Conservation (phyloP, 2,888 invertebrate species). For the Tetramorium bicarinatum region DNA sequence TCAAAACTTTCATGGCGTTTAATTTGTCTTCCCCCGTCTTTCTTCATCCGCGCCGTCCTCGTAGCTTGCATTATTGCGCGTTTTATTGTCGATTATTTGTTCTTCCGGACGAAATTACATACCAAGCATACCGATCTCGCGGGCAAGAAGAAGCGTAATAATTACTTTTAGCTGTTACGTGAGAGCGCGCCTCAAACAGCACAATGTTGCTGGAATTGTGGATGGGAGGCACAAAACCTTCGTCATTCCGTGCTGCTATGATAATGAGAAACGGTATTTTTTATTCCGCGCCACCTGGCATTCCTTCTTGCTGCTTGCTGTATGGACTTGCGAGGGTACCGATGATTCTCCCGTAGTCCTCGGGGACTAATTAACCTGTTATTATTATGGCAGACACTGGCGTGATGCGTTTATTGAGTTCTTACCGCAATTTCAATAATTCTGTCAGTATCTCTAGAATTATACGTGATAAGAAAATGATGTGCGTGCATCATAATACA, state of each 20-base stretch:
- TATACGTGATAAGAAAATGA: slow-evolving; percentile 17
- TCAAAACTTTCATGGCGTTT: slow-evolving; percentile 50
- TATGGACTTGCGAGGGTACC: neutral
- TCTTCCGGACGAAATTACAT: slow-evolving; percentile 69
- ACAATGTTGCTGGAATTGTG: slow-evolving; percentile 62
- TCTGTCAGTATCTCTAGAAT: slow-evolving; percentile 25
- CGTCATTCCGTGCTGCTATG: slow-evolving; percentile 27
- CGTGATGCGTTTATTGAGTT: neutral
- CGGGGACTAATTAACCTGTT: slow-evolving; percentile 36
- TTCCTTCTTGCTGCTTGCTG: neutral
- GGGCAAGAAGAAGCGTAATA: slow-evolving; percentile 70
- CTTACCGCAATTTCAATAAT: slow-evolving; percentile 11
- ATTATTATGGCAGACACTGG: neutral
- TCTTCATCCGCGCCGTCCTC: slow-evolving; percentile 37
- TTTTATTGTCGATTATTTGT: slow-evolving; percentile 72
- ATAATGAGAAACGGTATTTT: slow-evolving; percentile 37
- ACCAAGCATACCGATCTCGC: slow-evolving; percentile 61
- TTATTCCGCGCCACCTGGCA: slow-evolving; percentile 21
- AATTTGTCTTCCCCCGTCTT: slow-evolving; percentile 65
- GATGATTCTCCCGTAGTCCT: slow-evolving; percentile 1
- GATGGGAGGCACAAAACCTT: slow-evolving; percentile 38
- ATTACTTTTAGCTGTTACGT: slow-evolving; percentile 73
- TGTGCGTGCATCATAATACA: neutral
- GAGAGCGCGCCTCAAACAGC: slow-evolving; percentile 58
- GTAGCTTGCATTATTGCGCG: slow-evolving; percentile 47